phyloP scores from a whole-genome alignment of 2,888 invertebrate genomes.

The Myopa tessellatipennis region DNA sequence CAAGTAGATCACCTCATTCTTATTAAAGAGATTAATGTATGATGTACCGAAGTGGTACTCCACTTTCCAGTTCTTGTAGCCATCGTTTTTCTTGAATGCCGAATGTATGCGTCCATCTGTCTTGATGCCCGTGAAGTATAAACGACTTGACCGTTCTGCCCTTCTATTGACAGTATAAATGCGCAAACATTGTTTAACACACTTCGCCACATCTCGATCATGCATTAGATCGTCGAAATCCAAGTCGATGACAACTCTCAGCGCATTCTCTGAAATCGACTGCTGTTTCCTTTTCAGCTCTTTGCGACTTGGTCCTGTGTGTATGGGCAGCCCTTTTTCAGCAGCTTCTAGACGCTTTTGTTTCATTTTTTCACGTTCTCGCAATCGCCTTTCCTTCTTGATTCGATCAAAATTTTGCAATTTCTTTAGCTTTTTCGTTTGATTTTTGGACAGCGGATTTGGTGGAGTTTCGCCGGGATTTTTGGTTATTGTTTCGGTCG shows the following conservation, averaged over 20 bases:
- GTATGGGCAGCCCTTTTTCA: slow-evolving; percentile 75
- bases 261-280: slow-evolving; percentile 68
- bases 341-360: slow-evolving; percentile 77
- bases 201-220: slow-evolving; percentile 87
- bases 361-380: slow-evolving; percentile 79
- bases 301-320: slow-evolving; percentile 80
- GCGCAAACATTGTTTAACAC: slow-evolving; percentile 88
- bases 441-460: slow-evolving; percentile 61
- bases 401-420: slow-evolving; percentile 79
- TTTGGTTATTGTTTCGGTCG: slow-evolving; percentile 10
- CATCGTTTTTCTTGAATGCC: slow-evolving; percentile 84
- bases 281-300: slow-evolving; percentile 72
- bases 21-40: slow-evolving; percentile 79
- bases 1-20: slow-evolving; percentile 86
- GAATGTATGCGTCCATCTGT: slow-evolving; percentile 75
- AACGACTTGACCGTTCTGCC: slow-evolving; percentile 81
- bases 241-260: slow-evolving; percentile 82
- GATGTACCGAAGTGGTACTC: slow-evolving; percentile 76
- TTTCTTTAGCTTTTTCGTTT: slow-evolving; percentile 77
- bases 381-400: slow-evolving; percentile 77
- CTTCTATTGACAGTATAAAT: slow-evolving; percentile 93
- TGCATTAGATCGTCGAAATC: slow-evolving; percentile 93
- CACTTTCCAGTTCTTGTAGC: slow-evolving; percentile 94
- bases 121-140: slow-evolving; percentile 83
- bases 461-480: slow-evolving; percentile 52